phyloP scores from a whole-genome alignment of 2,888 invertebrate genomes.

The Salpingus planirostris region DNA sequence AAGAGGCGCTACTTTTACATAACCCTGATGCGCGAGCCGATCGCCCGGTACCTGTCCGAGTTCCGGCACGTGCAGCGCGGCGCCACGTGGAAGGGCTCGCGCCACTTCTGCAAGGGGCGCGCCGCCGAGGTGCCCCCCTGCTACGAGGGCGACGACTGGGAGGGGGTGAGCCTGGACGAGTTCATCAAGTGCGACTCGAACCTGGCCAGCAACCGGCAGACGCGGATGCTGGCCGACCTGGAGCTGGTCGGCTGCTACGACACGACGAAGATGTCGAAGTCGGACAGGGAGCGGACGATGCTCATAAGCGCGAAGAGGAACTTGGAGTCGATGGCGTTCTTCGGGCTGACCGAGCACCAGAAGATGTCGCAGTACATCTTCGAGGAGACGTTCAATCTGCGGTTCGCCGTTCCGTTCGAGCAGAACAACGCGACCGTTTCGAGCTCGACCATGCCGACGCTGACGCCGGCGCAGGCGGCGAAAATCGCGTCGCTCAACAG shows the following conservation, averaged over 20 bases:
- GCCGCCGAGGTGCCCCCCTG: constrained; percentile 83
- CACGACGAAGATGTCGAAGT: constrained; percentile 60
- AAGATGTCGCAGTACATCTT: constrained; percentile 88
- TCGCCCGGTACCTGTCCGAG: constrained; percentile 88
- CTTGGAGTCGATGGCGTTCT: constrained; percentile 91
- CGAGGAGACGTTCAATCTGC: constrained; percentile 86
- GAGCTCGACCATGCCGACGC: constrained; percentile 67
- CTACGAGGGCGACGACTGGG: constrained; percentile 71
- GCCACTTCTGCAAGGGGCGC: constrained; percentile 65
- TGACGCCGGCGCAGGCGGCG: constrained; percentile 65
- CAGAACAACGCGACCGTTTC: constrained; percentile 89
- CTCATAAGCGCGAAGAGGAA: constrained; percentile 93
- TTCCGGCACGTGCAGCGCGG: constrained; percentile 95
- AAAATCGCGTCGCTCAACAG: constrained; percentile 73
- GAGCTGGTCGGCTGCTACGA: constrained; percentile 95
- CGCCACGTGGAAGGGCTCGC: constrained; percentile 87
- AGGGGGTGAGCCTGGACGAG: constrained; percentile 80
- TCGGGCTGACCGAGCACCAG: constrained; percentile 94
- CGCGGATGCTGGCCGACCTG: constrained; percentile 94
- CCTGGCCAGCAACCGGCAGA: constrained; percentile 93
- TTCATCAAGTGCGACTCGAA: constrained; percentile 89
- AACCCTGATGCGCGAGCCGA: constrained; percentile 88
- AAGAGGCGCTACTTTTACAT: constrained; percentile 83
- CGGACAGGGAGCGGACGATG: constrained; percentile 76
- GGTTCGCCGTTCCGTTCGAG: constrained; percentile 82